A percentile compares a stretch with the other conserved stretches of the same genome.
phyloP scores from a whole-genome alignment of 2,888 invertebrate species.

The Brassicogethes aeneus region DNA sequence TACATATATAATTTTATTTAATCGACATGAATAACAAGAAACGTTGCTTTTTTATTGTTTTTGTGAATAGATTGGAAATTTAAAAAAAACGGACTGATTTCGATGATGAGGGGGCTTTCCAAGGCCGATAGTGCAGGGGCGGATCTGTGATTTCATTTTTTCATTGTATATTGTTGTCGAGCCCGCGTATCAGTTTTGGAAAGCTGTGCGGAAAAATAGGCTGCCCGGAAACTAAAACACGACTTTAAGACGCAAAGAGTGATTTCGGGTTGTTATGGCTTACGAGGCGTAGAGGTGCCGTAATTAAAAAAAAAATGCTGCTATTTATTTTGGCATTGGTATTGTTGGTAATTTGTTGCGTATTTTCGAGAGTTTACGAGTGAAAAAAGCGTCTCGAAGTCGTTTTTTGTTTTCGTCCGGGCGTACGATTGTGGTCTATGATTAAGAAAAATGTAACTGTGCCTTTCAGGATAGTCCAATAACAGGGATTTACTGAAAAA shows the following conservation, averaged over 20 bases:
- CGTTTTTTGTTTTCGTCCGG: not conserved
- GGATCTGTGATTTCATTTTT: not conserved
- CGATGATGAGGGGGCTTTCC: too few species aligned
- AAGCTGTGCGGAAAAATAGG: too few species aligned
- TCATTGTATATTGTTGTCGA: not conserved
- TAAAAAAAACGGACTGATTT: too few species aligned
- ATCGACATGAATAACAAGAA: not conserved
- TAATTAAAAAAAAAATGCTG: too few species aligned
- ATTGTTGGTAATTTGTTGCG: slow-evolving; percentile 12
- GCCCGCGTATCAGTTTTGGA: not conserved
- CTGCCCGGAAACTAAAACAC: too few species aligned
- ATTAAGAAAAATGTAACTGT: slow-evolving; percentile 8
- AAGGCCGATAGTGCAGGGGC: too few species aligned
- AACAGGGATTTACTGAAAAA: slow-evolving; percentile 49
- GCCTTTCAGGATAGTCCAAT: slow-evolving; percentile 45
- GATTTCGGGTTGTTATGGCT: too few species aligned
- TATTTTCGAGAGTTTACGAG: too few species aligned
- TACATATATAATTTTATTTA: not conserved
- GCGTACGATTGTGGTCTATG: not conserved
- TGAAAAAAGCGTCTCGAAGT: not conserved
- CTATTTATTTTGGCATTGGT: slow-evolving; percentile 4
- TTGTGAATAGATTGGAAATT: too few species aligned
- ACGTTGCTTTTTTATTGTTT: not conserved
- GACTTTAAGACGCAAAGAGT: too few species aligned
- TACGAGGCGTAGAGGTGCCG: too few species aligned